Evolutionary conservation across 1,140 invertebrate species (phyloP), one percentile per base, ranked within the genome.

Genomic region (Venustaconcha ellipsiformis): DNA sequence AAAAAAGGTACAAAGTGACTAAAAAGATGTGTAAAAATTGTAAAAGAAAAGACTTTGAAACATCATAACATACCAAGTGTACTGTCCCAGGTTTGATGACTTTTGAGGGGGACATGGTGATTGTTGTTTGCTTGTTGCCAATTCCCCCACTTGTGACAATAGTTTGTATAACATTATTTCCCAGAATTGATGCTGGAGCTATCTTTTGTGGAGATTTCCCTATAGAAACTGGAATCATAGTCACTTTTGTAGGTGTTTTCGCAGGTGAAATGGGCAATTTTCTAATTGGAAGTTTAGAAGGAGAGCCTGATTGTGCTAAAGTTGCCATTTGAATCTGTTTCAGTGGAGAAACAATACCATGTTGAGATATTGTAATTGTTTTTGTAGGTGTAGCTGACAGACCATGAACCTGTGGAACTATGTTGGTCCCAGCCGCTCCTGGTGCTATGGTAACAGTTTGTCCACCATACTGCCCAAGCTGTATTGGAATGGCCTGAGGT

Each of bases 361-460:
- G 84, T 86, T 94, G 93, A 73, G 92, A 92, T 65, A 94, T 89
- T 14, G 93, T 94, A 64, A 94, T 93, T 17, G 93, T 88, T 91
- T 94, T 95, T 59, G 92, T 92, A 15, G 93, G 92, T 79, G 85
- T 84, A 63, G 79, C 68, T 64, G 78, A 4, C 37, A 6, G 37
- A 48, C 37, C 37, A 6, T 48, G 55, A 64, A 66, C 63, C 55
- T 78, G 74, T 57, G 76, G 67, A 57, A 81, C 18, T 23, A 80
- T 70, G 77, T 71, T 82, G 17, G 62, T 57, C 26, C 60, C 55
- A 56, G 15, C 30, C 11, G 57, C 70, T 57, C 66, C 30, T 63
- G 78, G 78, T 14, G 70, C 67, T 58, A 79, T 37, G 64, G 73
- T 63, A 37, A 81, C 66, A 55, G 75, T 79, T 63, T 83, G 82